A percentile compares a stretch with the other conserved stretches of the same genome.
phyloP scores from a whole-genome alignment of 2,888 invertebrate species.

The Cataglyphis livida region DNA sequence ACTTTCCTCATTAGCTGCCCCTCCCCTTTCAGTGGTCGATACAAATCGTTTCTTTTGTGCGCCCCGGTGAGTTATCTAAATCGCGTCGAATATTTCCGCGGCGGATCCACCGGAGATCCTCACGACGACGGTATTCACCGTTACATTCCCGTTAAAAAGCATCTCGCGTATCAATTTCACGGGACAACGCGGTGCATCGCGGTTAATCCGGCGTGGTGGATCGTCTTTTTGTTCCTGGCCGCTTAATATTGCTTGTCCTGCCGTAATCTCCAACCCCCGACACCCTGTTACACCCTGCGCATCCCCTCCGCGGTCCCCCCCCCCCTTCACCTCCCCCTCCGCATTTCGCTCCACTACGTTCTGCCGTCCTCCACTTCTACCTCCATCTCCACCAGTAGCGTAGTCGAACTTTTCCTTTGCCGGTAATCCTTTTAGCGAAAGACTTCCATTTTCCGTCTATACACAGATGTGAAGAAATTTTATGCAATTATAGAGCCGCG shows the following conservation, averaged over 20 bases:
- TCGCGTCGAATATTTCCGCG: slow-evolving; percentile 74
- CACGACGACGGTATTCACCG: slow-evolving; percentile 36
- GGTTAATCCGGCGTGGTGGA: slow-evolving; percentile 79
- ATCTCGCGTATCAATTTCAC: slow-evolving; percentile 81
- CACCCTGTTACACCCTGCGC: slow-evolving; percentile 63
- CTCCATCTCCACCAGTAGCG: slow-evolving; percentile 60
- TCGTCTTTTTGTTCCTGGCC: slow-evolving; percentile 82
- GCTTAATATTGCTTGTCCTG: slow-evolving; percentile 82
- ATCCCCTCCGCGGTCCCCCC: slow-evolving; percentile 26
- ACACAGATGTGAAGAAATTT: slow-evolving; percentile 37
- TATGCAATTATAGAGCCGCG: neutral
- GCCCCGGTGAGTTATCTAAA: slow-evolving; percentile 72
- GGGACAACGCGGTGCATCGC: slow-evolving; percentile 82
- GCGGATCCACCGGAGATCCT: slow-evolving; percentile 36
- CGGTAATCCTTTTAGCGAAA: slow-evolving; percentile 51
- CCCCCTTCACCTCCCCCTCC: slow-evolving; percentile 23
- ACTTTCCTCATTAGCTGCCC: slow-evolving; percentile 70
- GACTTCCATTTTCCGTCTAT: slow-evolving; percentile 52
- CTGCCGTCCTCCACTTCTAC: slow-evolving; percentile 57
- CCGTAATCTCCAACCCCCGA: slow-evolving; percentile 78
- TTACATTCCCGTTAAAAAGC: slow-evolving; percentile 74
- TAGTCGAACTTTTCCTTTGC: slow-evolving; percentile 56
- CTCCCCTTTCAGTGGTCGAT: slow-evolving; percentile 11
- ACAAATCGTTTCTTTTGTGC: slow-evolving; percentile 70
- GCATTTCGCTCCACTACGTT: slow-evolving; percentile 61